A percentile compares a stretch with the other conserved stretches of the same genome.
Evolutionary conservation across 2,797 vertebrate species (phyloP).

Genomic region (Leuciscus waleckii): DNA sequence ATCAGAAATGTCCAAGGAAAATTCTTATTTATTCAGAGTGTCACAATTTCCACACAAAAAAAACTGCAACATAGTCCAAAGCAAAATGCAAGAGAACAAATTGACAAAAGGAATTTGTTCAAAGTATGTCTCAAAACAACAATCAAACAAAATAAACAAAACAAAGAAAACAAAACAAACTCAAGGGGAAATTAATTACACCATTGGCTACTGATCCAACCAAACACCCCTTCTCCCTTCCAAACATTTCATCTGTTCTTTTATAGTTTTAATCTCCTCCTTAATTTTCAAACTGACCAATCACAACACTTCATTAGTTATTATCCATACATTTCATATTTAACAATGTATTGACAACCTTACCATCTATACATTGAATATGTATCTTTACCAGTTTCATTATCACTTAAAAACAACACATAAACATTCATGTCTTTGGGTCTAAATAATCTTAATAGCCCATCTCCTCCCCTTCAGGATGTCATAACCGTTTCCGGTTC

Average conservation of each 20-base stretch:
- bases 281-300: neutral
- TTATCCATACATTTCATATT: neutral
- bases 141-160: neutral
- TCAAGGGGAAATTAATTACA: neutral
- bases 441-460: no score
- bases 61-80: no score
- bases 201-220: neutral
- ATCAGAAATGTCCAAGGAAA: no score
- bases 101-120: neutral
- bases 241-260: neutral
- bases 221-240: neutral
- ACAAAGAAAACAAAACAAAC: no score
- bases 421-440: neutral
- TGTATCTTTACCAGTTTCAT: neutral
- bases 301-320: neutral
- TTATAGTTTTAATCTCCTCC: neutral
- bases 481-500: no score
- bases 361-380: neutral
- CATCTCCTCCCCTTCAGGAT: no score
- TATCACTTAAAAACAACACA: neutral
- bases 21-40: no score
- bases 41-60: no score
- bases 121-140: neutral
- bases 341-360: neutral
- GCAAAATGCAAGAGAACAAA: neutral